Conservation (phyloP, 1,140 invertebrate genomes). For the Bombyx mori region ASM3026992v2 NC_085107.1:11715501-11716000, state of each 20-base stretch:
- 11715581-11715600: too few relatives aligned
- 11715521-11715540: too few relatives aligned
- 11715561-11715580: too few relatives aligned
- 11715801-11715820: slow-evolving; percentile 90
- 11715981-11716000: background rate
- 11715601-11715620: too few relatives aligned
- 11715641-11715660: too few relatives aligned
- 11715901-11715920: slow-evolving; percentile 81
- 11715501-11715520: too few relatives aligned
- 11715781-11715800: slow-evolving; percentile 81
- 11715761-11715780: background rate
- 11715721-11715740: too few relatives aligned
- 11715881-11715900: slow-evolving; percentile 86
- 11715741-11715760: background rate
- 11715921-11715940: slow-evolving; percentile 59
- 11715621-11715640: too few relatives aligned
- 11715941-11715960: slow-evolving; percentile 47
- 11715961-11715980: slow-evolving; percentile 39
- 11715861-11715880: slow-evolving; percentile 77
- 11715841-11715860: slow-evolving; percentile 79
- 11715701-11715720: background rate
- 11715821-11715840: slow-evolving; percentile 88
- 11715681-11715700: too few relatives aligned
- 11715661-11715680: too few relatives aligned
- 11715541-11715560: too few relatives aligned